Conservation (phyloP, 2,888 invertebrate genomes). For the Agonopterix heracliana region DNA sequence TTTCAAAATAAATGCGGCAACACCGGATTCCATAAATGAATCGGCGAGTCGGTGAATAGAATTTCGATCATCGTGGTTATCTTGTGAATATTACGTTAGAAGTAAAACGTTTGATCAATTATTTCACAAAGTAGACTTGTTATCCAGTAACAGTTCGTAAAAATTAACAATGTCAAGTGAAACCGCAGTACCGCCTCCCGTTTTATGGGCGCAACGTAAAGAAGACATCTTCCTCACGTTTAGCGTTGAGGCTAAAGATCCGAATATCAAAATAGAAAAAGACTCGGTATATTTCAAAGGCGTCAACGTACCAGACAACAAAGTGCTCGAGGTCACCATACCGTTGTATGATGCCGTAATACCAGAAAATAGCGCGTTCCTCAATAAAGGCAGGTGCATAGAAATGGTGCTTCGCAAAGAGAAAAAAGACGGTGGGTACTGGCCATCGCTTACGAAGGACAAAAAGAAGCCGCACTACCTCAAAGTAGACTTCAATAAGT, state of each 20-base stretch:
- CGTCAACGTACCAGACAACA: slow-evolving; percentile 87
- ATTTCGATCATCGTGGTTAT: slow-evolving; percentile 19
- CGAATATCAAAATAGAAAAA: slow-evolving; percentile 85
- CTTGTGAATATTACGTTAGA: slow-evolving; percentile 3
- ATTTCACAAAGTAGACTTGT: slow-evolving; percentile 9
- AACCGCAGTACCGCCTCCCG: slow-evolving; percentile 80
- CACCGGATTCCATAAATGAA: slow-evolving; percentile 32
- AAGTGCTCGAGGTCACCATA: slow-evolving; percentile 91
- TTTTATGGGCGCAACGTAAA: slow-evolving; percentile 95
- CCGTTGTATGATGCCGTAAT: slow-evolving; percentile 89
- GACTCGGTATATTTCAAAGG: slow-evolving; percentile 89
- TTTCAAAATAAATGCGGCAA: background rate
- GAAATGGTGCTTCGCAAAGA: slow-evolving; percentile 85
- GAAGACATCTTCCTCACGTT: slow-evolving; percentile 90
- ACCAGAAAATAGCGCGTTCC: slow-evolving; percentile 84
- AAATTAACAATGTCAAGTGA: slow-evolving; percentile 7
- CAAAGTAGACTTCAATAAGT: slow-evolving; percentile 98
- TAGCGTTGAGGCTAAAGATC: slow-evolving; percentile 92
- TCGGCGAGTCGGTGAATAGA: slow-evolving; percentile 31
- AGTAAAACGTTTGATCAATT: slow-evolving; percentile 16
- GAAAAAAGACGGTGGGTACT: slow-evolving; percentile 84
- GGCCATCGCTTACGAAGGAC: slow-evolving; percentile 92
- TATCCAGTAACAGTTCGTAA: background rate
- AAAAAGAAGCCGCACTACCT: slow-evolving; percentile 95
- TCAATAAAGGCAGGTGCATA: slow-evolving; percentile 84